Evolutionary conservation across 2,888 invertebrate genomes (phyloP), one percentile per base, ranked within the genome.

Genomic region (Keiferia lycopersicella): DNA sequence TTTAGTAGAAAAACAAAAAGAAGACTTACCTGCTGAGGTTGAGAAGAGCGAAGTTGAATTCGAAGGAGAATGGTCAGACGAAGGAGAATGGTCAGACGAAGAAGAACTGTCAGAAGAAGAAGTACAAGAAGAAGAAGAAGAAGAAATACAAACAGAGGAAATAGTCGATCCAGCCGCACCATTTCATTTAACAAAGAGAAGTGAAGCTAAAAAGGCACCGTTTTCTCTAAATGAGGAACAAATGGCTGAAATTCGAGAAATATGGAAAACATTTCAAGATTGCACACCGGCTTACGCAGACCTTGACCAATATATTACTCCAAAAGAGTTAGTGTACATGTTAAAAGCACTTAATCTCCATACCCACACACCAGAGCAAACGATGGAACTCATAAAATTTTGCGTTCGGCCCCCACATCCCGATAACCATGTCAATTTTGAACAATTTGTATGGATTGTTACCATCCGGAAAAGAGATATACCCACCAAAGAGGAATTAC

Each of bases 121-220:
- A n/a, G n/a, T n/a, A n/a, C n/a, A 66, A 38, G 79, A 81, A 58
- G 76, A 74, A 62, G 67, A 68, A 18, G 77, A 81, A 38, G 87
- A 83, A 69, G 84, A 88, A 68, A 87, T 88, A 72, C 73, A 78
- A 11, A 86, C 84, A 69, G 86, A 85, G 34, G 88, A 88, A n/a
- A n/a, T n/a, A 6, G 86, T 85, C 10, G 90, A 91, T 70, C 91
- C 91, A n/a, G 69, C 84, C 34, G 91, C 88, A 26, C 90, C 91
- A 7, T 87, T 76, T 64, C 68, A 86, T 71, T 84, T 90, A 34
- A 81, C 71, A 63, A 89, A 90, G 65, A 88, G 87, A 7, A 75
- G 77, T 66, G 91, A 91, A 83, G 82, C 81, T 50, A 67, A 88
- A 0, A 86, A 77, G 74, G 80, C 82, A 26, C 82, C 81, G 8